Evolutionary conservation across 2,113 vertebrate species (phyloP), one percentile per base, ranked within the genome.

Genomic region (Bettongia penicillata): DNA sequence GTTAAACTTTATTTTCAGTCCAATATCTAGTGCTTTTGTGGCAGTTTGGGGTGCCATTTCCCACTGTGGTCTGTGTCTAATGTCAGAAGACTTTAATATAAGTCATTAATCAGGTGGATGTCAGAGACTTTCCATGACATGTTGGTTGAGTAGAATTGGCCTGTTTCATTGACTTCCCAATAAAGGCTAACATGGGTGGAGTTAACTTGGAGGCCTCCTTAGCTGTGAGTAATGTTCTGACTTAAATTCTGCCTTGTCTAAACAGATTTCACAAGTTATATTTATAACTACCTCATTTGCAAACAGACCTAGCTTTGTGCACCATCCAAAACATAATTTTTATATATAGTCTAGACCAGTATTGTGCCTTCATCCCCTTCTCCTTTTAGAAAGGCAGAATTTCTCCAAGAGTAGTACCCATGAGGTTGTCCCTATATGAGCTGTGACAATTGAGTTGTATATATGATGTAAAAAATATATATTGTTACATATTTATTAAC

Each of bases 141-240:
- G 55, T 96, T 90, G 57, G 89, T 28, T 94, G 52, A 68, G 37
- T 94, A 92, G 57, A 94, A 22, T 50, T 89, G 91, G n/a, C 61
- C 31, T 94, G n/a, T 22, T 95, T 96, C 84, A 43, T 90, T 25
- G 92, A 0, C 91, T 94, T 91, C 23, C 49, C 90, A 43, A 16
- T 89, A 93, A 43, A 95, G 94, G 91, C 93, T 91, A 53, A 95
- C n/a, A 25, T 53, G 91, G 68, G 52, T 92, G n/a, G 90, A 94
- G 52, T 94, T 92, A 52, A 96, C 90, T 90, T 96, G 94, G 31
- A 90, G 25, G 22, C 51, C 91, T 94, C 28, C 94, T 49, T 92
- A 51, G 52, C 94, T 95, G 1, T 53, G 49, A 95, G 92, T 90
- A 90, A 90, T 90, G 68, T 55, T 48, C 51, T 49, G 95, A 93